Percentiles rank a stretch among this genome's conserved stretches.
These are phyloP conservation scores for Hymenochirus boettgeri DNA, from an alignment of 2,113 vertebrate genomes.

Conservation along the genomic window DNA sequence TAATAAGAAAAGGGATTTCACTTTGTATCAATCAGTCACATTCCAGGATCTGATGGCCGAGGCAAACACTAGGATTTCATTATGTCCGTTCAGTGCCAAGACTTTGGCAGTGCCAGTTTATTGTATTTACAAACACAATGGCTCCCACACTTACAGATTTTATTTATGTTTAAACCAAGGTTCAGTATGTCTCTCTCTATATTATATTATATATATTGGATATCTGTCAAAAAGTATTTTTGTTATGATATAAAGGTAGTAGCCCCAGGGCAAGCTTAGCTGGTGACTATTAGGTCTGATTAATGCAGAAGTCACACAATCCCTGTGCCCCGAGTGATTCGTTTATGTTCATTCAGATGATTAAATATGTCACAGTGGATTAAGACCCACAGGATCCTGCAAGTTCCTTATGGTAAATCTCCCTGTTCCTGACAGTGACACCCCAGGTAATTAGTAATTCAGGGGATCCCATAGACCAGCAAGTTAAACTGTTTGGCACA, in stretches of 20 bases:
- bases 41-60: slow-evolving; percentile 71
- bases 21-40: slow-evolving; percentile 69
- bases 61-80: slow-evolving; percentile 88
- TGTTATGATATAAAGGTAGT: slow-evolving; percentile 44
- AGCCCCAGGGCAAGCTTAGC: slow-evolving; percentile 61
- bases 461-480: no score
- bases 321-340: slow-evolving; percentile 57
- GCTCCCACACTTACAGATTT: no score
- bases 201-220: no score
- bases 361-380: slow-evolving; percentile 92
- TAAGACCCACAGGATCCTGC: slow-evolving; percentile 63
- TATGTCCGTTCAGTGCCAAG: slow-evolving; percentile 81
- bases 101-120: slow-evolving; percentile 58
- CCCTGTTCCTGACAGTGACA: no score
- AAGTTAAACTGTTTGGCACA: no score
- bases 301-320: slow-evolving; percentile 59
- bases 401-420: slow-evolving; percentile 36
- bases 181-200: no score
- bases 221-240: no score
- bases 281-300: slow-evolving; percentile 66
- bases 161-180: no score
- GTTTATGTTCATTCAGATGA: slow-evolving; percentile 73
- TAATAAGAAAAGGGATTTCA: slow-evolving; percentile 61
- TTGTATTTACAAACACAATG: no score
- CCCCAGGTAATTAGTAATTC: no score